Evolutionary conservation across 2,888 invertebrate genomes (phyloP), one percentile per base, ranked within the genome.

Genomic region (Tolmerus cingulatus): DNA sequence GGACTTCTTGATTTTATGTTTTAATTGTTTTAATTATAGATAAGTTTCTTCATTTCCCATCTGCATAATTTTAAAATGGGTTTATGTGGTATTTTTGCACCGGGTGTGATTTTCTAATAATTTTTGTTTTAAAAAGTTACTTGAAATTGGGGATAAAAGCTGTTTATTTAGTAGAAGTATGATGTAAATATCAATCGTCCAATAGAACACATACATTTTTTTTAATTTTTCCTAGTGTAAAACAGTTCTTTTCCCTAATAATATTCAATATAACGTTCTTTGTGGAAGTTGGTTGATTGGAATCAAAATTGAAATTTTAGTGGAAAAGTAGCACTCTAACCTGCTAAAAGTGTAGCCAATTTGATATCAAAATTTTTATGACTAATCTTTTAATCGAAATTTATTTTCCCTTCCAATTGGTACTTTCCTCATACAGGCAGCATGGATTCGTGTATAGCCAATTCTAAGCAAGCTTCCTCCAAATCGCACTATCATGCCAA

Each of bases 361-460:
- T 37, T 66, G 82, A 82, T 57, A 57, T 57, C 57, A 19, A 66
- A 82, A 57, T 82, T 82, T 57, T 57, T 37, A 51, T 66, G 57
- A 82, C 82, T 82, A 82, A 82, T 37, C n/a, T 30, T 30, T 34
- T 57, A 57, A 19, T 51, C 30, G 0, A 30, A 37, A 82, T 40
- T 12, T 66, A 12, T 57, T 46, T 12, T 43, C 57, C 78, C 74
- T 78, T 82, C 84, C 43, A 30, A 77, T 16, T 43, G 84, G 85
- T 87, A 23, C 30, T 86, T 40, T 77, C 86, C 87, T 30, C 86
- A 87, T 79, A 88, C 91, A 92, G 92, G 92, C 92, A 91, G 89
- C 92, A 91, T 90, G 92, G 91, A 90, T 91, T 91, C 89, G 90
- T 89, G 91, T 91, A 90, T 90, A 90, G 89, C 89, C 90, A 92